Evolutionary conservation across 2,797 vertebrate species (phyloP).

Genomic region (Brotula barbata): DNA sequence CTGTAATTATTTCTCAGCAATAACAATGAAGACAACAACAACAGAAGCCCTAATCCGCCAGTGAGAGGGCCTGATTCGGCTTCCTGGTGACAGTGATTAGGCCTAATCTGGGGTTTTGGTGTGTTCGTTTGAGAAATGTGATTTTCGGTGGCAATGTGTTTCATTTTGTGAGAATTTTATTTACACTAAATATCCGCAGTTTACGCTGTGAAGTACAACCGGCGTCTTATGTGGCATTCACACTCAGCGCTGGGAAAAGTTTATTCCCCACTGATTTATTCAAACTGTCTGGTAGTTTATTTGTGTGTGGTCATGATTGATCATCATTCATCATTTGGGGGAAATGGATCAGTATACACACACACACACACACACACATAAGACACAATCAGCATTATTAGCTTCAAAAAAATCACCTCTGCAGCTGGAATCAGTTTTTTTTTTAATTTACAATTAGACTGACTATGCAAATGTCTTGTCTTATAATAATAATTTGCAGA

Average conservation of each 20-base stretch:
- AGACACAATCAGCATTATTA: no score
- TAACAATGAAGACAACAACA: slow-evolving; percentile 83
- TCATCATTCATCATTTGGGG: no score
- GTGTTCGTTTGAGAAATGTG: slow-evolving; percentile 78
- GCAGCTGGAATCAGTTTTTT: no score
- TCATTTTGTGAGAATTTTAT: slow-evolving; percentile 67
- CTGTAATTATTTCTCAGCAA: slow-evolving; percentile 83
- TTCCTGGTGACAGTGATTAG: slow-evolving; percentile 84
- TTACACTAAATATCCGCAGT: slow-evolving; percentile 35
- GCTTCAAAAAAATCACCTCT: neutral
- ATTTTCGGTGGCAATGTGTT: slow-evolving; percentile 72
- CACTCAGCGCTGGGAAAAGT: slow-evolving; percentile 14
- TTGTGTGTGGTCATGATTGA: no score
- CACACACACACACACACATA: no score
- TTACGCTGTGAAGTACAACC: slow-evolving; percentile 39
- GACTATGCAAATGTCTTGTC: slow-evolving; percentile 21
- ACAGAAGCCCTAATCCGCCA: slow-evolving; percentile 82
- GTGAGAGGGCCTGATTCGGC: slow-evolving; percentile 80
- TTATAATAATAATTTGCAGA: slow-evolving; percentile 43
- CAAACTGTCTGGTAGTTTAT: no score
- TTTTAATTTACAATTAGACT: slow-evolving; percentile 24
- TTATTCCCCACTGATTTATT: neutral
- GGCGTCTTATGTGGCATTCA: slow-evolving; percentile 37
- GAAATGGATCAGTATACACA: no score
- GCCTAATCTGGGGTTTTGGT: slow-evolving; percentile 80